Evolutionary conservation across 1,140 invertebrate genomes (phyloP).

Genomic region (Sipha flava): DNA sequence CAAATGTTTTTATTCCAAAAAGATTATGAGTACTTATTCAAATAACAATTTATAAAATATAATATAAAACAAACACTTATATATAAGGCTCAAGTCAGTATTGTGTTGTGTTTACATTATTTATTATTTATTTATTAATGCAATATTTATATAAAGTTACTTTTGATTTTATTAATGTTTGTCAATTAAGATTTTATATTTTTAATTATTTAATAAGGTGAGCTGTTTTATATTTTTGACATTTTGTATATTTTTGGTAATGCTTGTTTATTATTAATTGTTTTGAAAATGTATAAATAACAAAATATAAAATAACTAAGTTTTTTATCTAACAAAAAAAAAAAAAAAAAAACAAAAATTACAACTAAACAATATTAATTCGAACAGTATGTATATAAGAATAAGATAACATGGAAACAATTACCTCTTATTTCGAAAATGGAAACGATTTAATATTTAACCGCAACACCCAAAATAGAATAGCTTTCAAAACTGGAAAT

Average conservation of each 20-base stretch:
- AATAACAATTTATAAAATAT: neutral
- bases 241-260: constrained; percentile 24
- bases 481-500: too few relatives aligned
- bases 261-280: neutral
- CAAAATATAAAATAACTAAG: neutral
- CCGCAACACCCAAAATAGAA: too few relatives aligned
- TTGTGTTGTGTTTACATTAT: constrained; percentile 19
- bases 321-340: constrained; percentile 3
- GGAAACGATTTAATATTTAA: too few relatives aligned
- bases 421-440: too few relatives aligned
- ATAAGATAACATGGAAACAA: too few relatives aligned
- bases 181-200: constrained; percentile 1
- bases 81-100: constrained; percentile 9
- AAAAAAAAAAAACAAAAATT: too few relatives aligned
- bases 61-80: neutral
- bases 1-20: neutral
- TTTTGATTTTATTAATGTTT: constrained; percentile 19
- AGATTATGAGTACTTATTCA: neutral
- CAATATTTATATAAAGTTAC: neutral
- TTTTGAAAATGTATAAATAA: neutral
- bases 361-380: too few relatives aligned
- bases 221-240: constrained; percentile 33
- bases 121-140: neutral
- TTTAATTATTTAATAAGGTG: constrained; percentile 5
- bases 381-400: too few relatives aligned